These are phyloP conservation scores for Epicauta chinensis DNA, from an alignment of 1,140 invertebrate genomes.

Conservation along the genomic window DNA sequence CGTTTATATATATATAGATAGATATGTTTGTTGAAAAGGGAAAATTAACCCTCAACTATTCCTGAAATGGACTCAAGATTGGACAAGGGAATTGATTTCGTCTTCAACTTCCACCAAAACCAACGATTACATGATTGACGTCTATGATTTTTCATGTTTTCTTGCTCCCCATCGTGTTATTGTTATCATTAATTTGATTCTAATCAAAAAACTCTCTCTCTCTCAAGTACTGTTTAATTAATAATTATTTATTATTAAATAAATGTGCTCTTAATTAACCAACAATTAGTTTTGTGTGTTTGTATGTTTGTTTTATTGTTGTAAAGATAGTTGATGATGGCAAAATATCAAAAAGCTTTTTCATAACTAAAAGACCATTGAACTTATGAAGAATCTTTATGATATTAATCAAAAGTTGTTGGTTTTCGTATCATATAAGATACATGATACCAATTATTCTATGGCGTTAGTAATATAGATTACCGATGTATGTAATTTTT, in stretches of 20 bases:
- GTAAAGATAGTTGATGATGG: neutral
- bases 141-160: too few relatives aligned
- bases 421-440: neutral
- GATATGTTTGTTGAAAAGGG: neutral
- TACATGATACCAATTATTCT: constrained; percentile 2
- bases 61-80: constrained; percentile 1
- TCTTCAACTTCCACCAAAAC: neutral
- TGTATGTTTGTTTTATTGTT: neutral
- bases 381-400: constrained; percentile 3
- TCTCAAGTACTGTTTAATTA: neutral
- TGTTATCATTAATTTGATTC: too few relatives aligned
- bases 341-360: constrained; percentile 9
- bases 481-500: constrained; percentile 4
- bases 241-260: neutral
- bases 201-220: too few relatives aligned
- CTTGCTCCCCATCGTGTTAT: too few relatives aligned
- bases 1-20: neutral
- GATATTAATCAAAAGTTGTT: constrained; percentile 6
- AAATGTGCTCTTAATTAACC: constrained; percentile 10
- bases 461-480: constrained; percentile 2
- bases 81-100: constrained; percentile 6
- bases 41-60: constrained; percentile 9
- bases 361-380: constrained; percentile 1
- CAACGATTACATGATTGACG: too few relatives aligned
- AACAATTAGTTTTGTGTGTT: constrained; percentile 2